These are phyloP conservation scores for Erpornis zantholeuca DNA, from an alignment of 2,113 vertebrate genomes.

Conservation along the genomic window DNA sequence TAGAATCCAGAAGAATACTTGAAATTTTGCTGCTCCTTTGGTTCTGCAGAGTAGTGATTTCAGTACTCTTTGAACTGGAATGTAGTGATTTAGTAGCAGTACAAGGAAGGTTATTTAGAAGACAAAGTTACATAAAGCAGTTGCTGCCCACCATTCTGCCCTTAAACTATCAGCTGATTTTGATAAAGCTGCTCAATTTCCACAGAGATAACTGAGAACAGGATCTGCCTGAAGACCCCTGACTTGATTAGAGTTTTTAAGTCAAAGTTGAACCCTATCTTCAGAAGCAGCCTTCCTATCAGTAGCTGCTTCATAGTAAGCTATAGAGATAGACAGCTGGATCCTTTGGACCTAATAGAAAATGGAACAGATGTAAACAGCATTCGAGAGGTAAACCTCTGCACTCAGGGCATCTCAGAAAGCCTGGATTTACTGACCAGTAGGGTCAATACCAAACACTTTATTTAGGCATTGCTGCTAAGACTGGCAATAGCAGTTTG, in stretches of 20 bases:
- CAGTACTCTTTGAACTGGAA: neutral
- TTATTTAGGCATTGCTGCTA: neutral
- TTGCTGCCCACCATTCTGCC: neutral
- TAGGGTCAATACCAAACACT: neutral
- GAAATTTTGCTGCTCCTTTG: neutral
- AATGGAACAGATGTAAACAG: neutral
- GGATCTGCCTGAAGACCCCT: neutral
- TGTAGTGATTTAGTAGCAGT: neutral
- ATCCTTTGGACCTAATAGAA: neutral
- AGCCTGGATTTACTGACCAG: neutral
- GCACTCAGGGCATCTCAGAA: neutral
- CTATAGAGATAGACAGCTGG: neutral
- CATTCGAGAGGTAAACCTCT: neutral
- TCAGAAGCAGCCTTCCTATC: neutral
- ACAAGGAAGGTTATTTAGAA: constrained; percentile 33
- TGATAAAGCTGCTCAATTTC: constrained; percentile 38
- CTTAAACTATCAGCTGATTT: neutral
- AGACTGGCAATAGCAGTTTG: neutral
- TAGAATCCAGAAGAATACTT: neutral
- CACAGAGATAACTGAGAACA: constrained; percentile 15
- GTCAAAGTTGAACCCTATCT: neutral
- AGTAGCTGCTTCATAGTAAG: neutral
- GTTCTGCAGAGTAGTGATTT: neutral
- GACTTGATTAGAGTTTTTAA: constrained; percentile 7
- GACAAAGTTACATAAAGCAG: neutral